Percentiles rank a stretch among this genome's conserved stretches.
Evolutionary conservation across 2,888 invertebrate genomes (phyloP).

Genomic region (Papilio gigon): DNA sequence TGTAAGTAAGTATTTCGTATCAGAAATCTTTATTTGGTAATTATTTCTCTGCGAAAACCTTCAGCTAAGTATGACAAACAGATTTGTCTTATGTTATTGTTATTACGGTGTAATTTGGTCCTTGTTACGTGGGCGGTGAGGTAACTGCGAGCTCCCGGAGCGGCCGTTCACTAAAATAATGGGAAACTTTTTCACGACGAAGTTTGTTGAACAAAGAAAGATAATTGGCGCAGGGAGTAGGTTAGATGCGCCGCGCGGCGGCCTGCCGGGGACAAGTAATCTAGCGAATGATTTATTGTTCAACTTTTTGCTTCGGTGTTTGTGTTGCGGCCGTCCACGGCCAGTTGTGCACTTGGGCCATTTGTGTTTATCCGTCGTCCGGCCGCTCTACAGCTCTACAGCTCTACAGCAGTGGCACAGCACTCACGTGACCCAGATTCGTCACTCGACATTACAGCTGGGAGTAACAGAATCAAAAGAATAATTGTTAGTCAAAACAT

Average conservation of each 20-base stretch:
- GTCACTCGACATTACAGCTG: background rate
- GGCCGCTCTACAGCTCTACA: background rate
- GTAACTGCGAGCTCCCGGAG: background rate
- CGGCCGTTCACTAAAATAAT: conserved; percentile 38
- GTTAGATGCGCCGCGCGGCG: conserved; percentile 18
- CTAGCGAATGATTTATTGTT: conserved; percentile 38
- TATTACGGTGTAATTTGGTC: conserved; percentile 38
- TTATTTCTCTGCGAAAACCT: conserved; percentile 54
- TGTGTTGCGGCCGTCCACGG: conserved; percentile 16
- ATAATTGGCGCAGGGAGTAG: conserved; percentile 35
- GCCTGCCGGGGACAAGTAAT: conserved; percentile 36
- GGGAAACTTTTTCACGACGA: conserved; percentile 38
- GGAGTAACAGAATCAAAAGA: no score
- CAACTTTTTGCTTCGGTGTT: conserved; percentile 29
- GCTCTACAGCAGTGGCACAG: background rate
- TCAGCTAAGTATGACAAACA: conserved; percentile 55
- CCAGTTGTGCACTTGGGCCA: conserved; percentile 3
- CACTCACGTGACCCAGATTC: background rate
- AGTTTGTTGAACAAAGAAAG: conserved; percentile 39
- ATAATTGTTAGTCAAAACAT: background rate
- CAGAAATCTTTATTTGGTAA: conserved; percentile 57
- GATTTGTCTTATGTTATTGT: conserved; percentile 52
- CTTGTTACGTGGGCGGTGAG: conserved; percentile 18
- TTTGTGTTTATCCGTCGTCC: background rate
- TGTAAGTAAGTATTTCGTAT: conserved; percentile 53